A percentile compares a stretch with the other conserved stretches of the same genome.
Conservation (phyloP, 2,797 vertebrate genomes). For the Capromys pilorides region DNA sequence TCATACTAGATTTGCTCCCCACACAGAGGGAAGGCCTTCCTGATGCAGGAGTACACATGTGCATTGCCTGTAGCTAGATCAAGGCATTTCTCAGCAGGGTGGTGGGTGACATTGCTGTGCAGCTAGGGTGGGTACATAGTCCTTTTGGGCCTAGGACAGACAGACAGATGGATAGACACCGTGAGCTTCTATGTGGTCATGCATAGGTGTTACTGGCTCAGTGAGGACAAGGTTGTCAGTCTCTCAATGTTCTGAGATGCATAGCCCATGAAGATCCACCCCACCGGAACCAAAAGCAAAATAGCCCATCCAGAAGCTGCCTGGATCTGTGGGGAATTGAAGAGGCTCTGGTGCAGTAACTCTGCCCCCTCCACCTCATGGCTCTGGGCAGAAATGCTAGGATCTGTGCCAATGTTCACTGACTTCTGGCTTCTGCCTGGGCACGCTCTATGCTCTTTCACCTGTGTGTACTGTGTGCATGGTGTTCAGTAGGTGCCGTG, state of each 20-base stretch:
- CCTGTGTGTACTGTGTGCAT: neutral
- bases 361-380: neutral
- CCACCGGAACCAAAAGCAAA: too few relatives aligned
- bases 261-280: neutral
- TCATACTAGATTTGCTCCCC: neutral
- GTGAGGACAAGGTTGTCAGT: neutral
- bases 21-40: neutral
- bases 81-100: too few relatives aligned
- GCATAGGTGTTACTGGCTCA: too few relatives aligned
- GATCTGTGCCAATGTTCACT: too few relatives aligned
- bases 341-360: too few relatives aligned
- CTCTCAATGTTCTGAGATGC: neutral
- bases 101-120: neutral
- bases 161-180: fast-evolving
- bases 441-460: neutral
- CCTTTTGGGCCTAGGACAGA: neutral
- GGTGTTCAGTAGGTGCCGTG: neutral
- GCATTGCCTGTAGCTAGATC: neutral
- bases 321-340: too few relatives aligned
- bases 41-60: fast-evolving
- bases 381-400: neutral
- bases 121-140: too few relatives aligned
- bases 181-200: neutral
- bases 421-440: neutral
- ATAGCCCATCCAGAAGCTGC: neutral